Evolutionary conservation across 2,797 vertebrate species (phyloP).

Genomic region (Cyprinodon diabolis): DNA sequence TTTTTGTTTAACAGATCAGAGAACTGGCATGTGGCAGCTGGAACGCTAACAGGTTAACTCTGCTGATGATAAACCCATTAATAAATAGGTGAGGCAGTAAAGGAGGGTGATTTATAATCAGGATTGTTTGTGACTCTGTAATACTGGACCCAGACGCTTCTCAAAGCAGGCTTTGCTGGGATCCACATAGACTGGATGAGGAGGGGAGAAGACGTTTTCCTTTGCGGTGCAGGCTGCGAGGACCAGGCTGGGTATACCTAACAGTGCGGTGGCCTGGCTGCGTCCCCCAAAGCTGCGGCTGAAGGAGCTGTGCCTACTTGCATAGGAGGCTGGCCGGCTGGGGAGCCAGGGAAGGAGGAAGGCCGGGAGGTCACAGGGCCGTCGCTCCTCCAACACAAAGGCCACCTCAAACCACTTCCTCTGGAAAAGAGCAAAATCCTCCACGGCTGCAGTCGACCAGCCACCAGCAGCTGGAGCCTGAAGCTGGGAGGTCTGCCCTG

Average conservation of each 20-base stretch:
- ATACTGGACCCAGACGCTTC: constrained; percentile 14
- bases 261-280: constrained; percentile 96
- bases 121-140: constrained; percentile 19
- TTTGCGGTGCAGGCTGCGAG: constrained; percentile 26
- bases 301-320: constrained; percentile 99
- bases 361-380: constrained; percentile 91
- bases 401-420: constrained; percentile 99
- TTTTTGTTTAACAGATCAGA: neutral
- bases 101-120: neutral
- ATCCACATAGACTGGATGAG: constrained; percentile 31
- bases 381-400: constrained; percentile 90
- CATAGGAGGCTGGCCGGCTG: constrained; percentile 96
- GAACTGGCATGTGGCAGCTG: neutral
- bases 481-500: constrained; percentile 69
- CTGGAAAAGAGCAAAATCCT: constrained; percentile 95
- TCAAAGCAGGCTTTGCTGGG: neutral
- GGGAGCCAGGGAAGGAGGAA: constrained; percentile 97
- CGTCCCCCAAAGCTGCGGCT: constrained; percentile 99
- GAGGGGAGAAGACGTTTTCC: constrained; percentile 10
- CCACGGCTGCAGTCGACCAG: constrained; percentile 87
- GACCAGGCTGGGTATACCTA: constrained; percentile 86
- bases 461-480: constrained; percentile 77
- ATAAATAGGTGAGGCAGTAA: neutral
- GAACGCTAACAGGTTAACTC: neutral
- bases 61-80: neutral